Percentiles rank a stretch among this genome's conserved stretches.
Evolutionary conservation across 2,888 invertebrate species (phyloP).

Genomic region (Anorthoa munda): DNA sequence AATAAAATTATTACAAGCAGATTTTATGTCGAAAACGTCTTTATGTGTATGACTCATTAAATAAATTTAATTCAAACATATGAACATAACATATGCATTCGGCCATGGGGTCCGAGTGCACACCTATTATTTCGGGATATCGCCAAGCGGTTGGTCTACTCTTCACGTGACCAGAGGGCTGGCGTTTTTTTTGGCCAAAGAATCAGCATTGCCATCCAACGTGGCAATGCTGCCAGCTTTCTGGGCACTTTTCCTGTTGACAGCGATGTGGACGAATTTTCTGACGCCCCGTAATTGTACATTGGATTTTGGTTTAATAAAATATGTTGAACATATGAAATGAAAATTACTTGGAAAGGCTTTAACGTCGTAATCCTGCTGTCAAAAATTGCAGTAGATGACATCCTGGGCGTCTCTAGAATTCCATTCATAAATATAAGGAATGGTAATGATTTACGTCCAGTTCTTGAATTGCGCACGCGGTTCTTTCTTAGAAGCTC

Average conservation of each 20-base stretch:
- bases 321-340: not conserved
- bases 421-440: conserved; percentile 71
- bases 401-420: conserved; percentile 63
- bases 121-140: too few species aligned
- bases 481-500: conserved; percentile 73
- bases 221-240: too few species aligned
- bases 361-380: conserved; percentile 1
- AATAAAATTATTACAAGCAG: conserved; percentile 27
- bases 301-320: too few species aligned
- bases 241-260: too few species aligned
- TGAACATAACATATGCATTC: too few species aligned
- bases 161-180: too few species aligned
- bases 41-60: conserved; percentile 3
- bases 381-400: conserved; percentile 46
- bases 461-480: conserved; percentile 67
- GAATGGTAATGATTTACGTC: conserved; percentile 72
- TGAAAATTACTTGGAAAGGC: not conserved
- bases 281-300: too few species aligned
- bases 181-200: too few species aligned
- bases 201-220: too few species aligned
- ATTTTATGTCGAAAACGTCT: conserved; percentile 6
- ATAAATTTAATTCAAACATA: not conserved
- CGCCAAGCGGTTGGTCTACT: too few species aligned
- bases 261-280: too few species aligned
- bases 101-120: too few species aligned